Conservation (phyloP, 1,140 invertebrate species). For the Aphidius ervi region DNA sequence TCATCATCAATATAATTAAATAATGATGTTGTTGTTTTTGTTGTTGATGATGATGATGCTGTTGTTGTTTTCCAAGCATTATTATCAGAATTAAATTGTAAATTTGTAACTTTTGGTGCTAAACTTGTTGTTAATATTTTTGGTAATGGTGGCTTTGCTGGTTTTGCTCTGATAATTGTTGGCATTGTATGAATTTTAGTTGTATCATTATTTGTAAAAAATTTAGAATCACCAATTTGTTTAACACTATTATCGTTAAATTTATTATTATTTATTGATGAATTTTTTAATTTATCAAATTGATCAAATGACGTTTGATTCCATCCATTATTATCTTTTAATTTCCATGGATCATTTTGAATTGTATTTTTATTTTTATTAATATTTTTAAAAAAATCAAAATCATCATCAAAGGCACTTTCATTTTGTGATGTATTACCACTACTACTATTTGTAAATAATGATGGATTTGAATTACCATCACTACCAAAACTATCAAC, state of each 20-base stretch:
- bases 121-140: conserved; percentile 29
- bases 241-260: conserved; percentile 26
- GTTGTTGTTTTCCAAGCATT: background rate
- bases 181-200: conserved; percentile 48
- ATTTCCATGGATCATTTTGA: conserved; percentile 45
- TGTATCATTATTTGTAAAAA: conserved; percentile 36
- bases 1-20: no score
- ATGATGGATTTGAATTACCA: conserved; percentile 59
- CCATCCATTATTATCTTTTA: conserved; percentile 24
- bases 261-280: background rate
- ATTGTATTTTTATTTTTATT: conserved; percentile 28
- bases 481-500: conserved; percentile 72
- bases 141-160: conserved; percentile 33
- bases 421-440: conserved; percentile 70
- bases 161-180: conserved; percentile 61
- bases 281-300: background rate
- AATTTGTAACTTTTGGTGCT: conserved; percentile 25
- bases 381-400: conserved; percentile 56
- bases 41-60: conserved; percentile 3
- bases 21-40: background rate
- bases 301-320: conserved; percentile 43
- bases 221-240: conserved; percentile 35
- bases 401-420: conserved; percentile 74
- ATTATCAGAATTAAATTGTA: conserved; percentile 2
- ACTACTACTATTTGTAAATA: conserved; percentile 59